phyloP scores from a whole-genome alignment of 2,797 vertebrate genomes.

The Acanthiza pusilla region DNA sequence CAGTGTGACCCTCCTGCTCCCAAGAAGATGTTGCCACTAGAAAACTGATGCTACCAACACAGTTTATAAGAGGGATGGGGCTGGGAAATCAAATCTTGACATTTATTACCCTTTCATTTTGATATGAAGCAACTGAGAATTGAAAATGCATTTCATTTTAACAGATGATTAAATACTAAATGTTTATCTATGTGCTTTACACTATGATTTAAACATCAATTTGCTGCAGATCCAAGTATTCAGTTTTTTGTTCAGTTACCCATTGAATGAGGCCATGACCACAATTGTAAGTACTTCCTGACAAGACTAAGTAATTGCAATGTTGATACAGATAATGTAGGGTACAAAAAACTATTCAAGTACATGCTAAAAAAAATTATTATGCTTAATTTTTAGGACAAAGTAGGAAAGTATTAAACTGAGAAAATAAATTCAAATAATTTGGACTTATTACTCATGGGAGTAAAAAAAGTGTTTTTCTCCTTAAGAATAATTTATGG shows the following conservation, averaged over 20 bases:
- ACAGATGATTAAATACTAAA: slow-evolving; percentile 65
- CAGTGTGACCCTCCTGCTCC: background rate
- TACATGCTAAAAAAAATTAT: background rate
- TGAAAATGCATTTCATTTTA: slow-evolving; percentile 64
- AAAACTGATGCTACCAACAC: slow-evolving; percentile 20
- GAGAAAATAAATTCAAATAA: background rate
- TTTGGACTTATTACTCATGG: background rate
- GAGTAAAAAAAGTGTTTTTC: background rate
- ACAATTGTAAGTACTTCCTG: slow-evolving; percentile 35
- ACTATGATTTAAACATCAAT: slow-evolving; percentile 45
- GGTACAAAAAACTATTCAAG: background rate
- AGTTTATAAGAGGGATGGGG: background rate
- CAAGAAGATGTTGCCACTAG: background rate
- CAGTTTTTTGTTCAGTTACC: slow-evolving; percentile 42
- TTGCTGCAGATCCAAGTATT: slow-evolving; percentile 24
- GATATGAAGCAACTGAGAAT: slow-evolving; percentile 4
- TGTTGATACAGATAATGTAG: background rate
- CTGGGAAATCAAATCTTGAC: slow-evolving; percentile 21
- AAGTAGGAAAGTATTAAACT: background rate
- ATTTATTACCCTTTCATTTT: slow-evolving; percentile 46
- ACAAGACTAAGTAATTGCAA: slow-evolving; percentile 44
- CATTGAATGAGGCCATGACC: slow-evolving; percentile 48
- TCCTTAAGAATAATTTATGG: background rate
- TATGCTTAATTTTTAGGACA: background rate
- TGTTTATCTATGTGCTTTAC: slow-evolving; percentile 62